Evolutionary conservation across 2,797 vertebrate species (phyloP).

Genomic region (Diplodus sargus): DNA sequence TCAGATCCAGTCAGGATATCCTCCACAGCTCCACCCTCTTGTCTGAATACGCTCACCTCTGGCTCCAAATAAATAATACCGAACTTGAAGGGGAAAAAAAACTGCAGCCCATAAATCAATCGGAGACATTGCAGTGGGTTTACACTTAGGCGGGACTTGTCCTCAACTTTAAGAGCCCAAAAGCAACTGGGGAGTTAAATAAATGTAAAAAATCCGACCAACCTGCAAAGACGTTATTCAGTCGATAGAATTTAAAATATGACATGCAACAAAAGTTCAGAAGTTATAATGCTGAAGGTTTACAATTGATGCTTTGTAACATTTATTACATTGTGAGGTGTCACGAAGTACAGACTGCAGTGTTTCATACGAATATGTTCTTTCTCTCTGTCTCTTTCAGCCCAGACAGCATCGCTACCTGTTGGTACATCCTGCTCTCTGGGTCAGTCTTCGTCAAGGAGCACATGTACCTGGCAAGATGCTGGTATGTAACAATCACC

Average conservation of each 20-base stretch:
- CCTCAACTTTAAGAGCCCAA: no score
- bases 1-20: no score
- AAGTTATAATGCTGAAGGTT: neutral
- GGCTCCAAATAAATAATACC: no score
- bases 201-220: no score
- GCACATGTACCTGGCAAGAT: slow-evolving; percentile 94
- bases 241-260: neutral
- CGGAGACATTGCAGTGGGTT: no score
- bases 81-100: no score
- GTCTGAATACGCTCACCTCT: no score
- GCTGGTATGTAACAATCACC: slow-evolving; percentile 81
- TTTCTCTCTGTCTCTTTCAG: slow-evolving; percentile 79
- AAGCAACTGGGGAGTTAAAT: no score
- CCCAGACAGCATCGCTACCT: slow-evolving; percentile 92
- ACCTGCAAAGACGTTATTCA: no score
- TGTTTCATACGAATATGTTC: slow-evolving; percentile 30
- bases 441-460: slow-evolving; percentile 96
- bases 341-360: neutral
- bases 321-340: neutral
- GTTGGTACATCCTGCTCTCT: slow-evolving; percentile 96
- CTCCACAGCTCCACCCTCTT: no score
- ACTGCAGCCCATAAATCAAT: no score
- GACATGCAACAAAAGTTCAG: neutral
- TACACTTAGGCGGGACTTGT: no score
- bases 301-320: neutral